Evolutionary conservation across 2,888 invertebrate genomes (phyloP), one percentile per base, ranked within the genome.

Genomic region (Parapristionchus giblindavisi): DNA sequence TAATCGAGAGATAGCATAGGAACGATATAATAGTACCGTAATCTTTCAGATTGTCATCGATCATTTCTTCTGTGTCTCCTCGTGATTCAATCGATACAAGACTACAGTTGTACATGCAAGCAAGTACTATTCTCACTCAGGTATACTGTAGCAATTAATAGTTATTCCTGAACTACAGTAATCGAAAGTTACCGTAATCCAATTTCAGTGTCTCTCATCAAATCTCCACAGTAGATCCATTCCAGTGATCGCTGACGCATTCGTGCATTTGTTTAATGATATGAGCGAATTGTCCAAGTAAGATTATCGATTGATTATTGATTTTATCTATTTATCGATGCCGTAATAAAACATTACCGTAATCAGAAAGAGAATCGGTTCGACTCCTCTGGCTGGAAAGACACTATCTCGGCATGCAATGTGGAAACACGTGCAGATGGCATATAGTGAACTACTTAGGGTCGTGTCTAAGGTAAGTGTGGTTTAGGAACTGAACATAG

Each of bases 261-360:
- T 84, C 38, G 78, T 85, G 32, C 81, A 85, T 77, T 80, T 83
- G 76, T 85, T 85, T 77, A 81, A 79, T 63, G 82, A 84, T 32
- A 51, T 85, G 73, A 80, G 83, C 75, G 74, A 77, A n/a, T 66
- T 85, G 4, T 83, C 84, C 38, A 71, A 52, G 68, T 68, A 34
- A 65, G 65, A 32, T 5, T 5, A 8, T 17, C 29, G 29, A 6
- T 21, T n/a, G 29, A 4, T n/a, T 27, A 21, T 32, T 17, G 1
- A 36, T 38, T 11, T n/a, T n/a, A 6, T 14, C n/a, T 21, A 3
- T 43, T 43, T 17, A 63, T 38, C 27, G 40, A 51, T 36, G 6
- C 27, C n/a, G n/a, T n/a, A n/a, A n/a, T n/a, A n/a, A n/a, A n/a
- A n/a, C n/a, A n/a, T n/a, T n/a, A n/a, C n/a, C n/a, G n/a, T n/a